phyloP scores from a whole-genome alignment of 1,140 invertebrate species.

The Lasaia peninsularis region DNA sequence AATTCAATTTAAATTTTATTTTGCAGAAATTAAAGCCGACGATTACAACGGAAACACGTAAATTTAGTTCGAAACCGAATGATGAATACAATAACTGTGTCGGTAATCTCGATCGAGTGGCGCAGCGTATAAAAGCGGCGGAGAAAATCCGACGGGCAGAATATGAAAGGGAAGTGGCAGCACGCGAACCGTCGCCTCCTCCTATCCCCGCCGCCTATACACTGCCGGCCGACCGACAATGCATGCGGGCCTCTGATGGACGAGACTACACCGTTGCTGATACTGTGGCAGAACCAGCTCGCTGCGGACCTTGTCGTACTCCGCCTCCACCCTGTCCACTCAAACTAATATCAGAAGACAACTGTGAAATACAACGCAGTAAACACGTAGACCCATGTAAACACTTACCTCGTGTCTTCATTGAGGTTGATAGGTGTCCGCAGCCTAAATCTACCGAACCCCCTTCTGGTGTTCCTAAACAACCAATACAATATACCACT shows the following conservation, averaged over 20 bases:
- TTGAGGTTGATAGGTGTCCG: constrained; percentile 27
- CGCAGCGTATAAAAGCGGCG: not conserved
- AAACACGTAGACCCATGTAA: constrained; percentile 30
- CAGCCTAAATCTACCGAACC: not conserved
- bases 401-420: constrained; percentile 27
- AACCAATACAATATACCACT: not conserved
- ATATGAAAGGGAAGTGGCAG: not conserved
- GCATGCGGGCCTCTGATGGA: constrained; percentile 25
- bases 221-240: constrained; percentile 19
- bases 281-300: too few relatives aligned
- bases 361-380: constrained; percentile 18
- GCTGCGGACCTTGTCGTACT: not conserved
- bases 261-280: constrained; percentile 22
- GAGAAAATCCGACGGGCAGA: not conserved
- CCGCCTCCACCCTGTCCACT: constrained; percentile 13
- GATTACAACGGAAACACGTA: not conserved
- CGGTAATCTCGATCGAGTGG: not conserved
- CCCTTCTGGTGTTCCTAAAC: not conserved
- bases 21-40: not conserved
- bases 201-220: constrained; percentile 3
- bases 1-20: not conserved
- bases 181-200: not conserved
- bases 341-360: constrained; percentile 18
- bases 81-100: not conserved
- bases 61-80: not conserved